Percentiles rank a stretch among this genome's conserved stretches.
These are phyloP conservation scores for Corydoras sp. DNA, from an alignment of 2,113 vertebrate genomes.

Conservation along the genomic window DNA sequence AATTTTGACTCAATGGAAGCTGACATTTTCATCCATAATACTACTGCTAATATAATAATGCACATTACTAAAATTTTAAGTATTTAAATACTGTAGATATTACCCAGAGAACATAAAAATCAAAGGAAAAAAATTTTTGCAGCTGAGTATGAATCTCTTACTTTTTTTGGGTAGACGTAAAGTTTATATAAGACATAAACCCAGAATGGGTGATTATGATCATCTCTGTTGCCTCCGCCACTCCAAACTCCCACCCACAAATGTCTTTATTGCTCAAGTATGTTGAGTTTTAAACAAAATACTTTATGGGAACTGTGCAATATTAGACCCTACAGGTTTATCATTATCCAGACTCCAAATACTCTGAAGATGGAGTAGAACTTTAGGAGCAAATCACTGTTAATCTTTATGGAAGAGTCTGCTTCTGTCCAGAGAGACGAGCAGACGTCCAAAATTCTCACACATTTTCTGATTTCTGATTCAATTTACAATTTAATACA, in stretches of 20 bases:
- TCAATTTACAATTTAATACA: too few species aligned
- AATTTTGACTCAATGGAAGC: too few species aligned
- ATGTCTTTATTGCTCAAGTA: conserved; percentile 46
- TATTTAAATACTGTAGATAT: too few species aligned
- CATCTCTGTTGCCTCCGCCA: background rate
- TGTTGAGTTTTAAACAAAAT: conserved; percentile 43
- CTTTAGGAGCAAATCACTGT: conserved; percentile 45
- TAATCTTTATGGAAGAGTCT: conserved; percentile 46
- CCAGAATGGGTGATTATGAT: conserved; percentile 2
- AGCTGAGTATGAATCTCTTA: too few species aligned
- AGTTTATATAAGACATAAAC: background rate
- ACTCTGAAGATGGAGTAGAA: conserved; percentile 33
- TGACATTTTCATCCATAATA: too few species aligned
- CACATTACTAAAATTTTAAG: too few species aligned
- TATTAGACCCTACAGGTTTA: conserved; percentile 53
- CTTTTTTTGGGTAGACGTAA: too few species aligned
- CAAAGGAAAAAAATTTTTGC: too few species aligned
- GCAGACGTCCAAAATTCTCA: too few species aligned
- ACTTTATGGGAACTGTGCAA: conserved; percentile 42
- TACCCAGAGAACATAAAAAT: too few species aligned
- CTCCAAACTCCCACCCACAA: background rate
- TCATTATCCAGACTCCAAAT: conserved; percentile 54
- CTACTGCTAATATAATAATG: too few species aligned
- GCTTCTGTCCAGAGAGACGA: conserved; percentile 9
- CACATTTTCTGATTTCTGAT: too few species aligned